Evolutionary conservation across 1,140 invertebrate genomes (phyloP).

Genomic region (Diabrotica undecimpunctata): DNA sequence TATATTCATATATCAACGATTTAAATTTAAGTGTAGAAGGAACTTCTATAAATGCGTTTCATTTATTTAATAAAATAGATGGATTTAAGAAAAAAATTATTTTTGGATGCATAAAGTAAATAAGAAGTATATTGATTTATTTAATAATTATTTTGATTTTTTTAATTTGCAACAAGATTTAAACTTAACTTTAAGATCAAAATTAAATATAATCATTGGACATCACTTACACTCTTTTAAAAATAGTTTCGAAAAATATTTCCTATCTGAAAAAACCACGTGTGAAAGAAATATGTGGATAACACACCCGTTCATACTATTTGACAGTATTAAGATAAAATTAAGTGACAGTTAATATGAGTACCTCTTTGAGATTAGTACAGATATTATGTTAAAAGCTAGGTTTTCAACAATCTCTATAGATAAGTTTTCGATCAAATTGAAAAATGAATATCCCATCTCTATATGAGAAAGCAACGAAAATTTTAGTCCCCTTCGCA

Average conservation of each 20-base stretch:
- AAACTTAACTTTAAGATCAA: no score
- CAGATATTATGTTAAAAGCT: not conserved
- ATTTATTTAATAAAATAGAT: constrained; percentile 12
- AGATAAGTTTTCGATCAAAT: not conserved
- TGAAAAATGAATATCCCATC: not conserved
- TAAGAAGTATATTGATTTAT: no score
- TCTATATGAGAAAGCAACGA: not conserved
- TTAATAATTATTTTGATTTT: no score
- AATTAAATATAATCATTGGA: no score
- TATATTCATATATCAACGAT: constrained; percentile 6
- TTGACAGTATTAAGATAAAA: no score
- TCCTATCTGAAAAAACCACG: no score
- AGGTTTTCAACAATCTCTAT: constrained; percentile 8
- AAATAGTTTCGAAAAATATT: no score
- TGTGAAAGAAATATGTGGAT: no score
- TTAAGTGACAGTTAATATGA: not conserved
- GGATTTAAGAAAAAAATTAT: constrained; percentile 5
- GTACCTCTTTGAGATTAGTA: constrained; percentile 4
- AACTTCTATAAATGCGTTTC: constrained; percentile 13
- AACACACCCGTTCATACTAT: no score
- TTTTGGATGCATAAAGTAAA: no score
- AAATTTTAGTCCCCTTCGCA: not conserved
- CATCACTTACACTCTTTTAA: no score
- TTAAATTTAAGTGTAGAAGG: constrained; percentile 10
- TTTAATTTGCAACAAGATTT: no score